Evolutionary conservation across 2,113 vertebrate genomes (phyloP), one percentile per base, ranked within the genome.

Genomic region (Saimiri boliviensis): DNA sequence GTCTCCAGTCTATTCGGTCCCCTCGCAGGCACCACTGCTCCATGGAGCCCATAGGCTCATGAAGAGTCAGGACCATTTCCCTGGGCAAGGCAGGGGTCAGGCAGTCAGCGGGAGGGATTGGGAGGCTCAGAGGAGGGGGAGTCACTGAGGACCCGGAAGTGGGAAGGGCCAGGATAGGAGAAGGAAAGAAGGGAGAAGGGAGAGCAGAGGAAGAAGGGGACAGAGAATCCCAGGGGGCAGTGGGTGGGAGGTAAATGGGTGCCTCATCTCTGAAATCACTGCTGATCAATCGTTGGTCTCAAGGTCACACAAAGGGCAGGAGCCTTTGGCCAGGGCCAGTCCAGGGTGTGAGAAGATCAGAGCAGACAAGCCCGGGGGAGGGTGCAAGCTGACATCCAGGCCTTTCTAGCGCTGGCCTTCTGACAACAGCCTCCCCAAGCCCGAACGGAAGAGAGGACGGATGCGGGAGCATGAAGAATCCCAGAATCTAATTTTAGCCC

Each of bases 401-500:
- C 92, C 86, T 82, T 93, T 97, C 86, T 68, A 91, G 90, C 19
- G 6, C 91, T 45, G 93, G 96, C 95, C 47, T 87, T 70, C 93
- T 94, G 95, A 92, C 93, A 90, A 32, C 91, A 77, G 86, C 93
- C 89, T 95, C 94, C 83, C 73, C 58, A 73, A 2, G 3, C 85
- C 8, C 8, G 30, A 94, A 95, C 49, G 86, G 68, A 92, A 58
- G 54, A 73, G 14, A 23, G 54, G 80, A 66, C 14, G 42, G 93
- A 96, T 83, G 76, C 17, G 0, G 70, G 87, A 90, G 81, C 92
- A n/a, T 0, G 9, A 94, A 97, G 95, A 88, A 95, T 96, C 94
- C 88, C 87, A 86, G 96, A n/a, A n/a, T 84, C 98, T 97, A 98
- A 98, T 97, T 97, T 98, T 98, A 98, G 96, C 74, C 12, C 3